Evolutionary conservation across 2,797 vertebrate genomes (phyloP), one percentile per base, ranked within the genome.

Genomic region (Pempheris klunzingeri): DNA sequence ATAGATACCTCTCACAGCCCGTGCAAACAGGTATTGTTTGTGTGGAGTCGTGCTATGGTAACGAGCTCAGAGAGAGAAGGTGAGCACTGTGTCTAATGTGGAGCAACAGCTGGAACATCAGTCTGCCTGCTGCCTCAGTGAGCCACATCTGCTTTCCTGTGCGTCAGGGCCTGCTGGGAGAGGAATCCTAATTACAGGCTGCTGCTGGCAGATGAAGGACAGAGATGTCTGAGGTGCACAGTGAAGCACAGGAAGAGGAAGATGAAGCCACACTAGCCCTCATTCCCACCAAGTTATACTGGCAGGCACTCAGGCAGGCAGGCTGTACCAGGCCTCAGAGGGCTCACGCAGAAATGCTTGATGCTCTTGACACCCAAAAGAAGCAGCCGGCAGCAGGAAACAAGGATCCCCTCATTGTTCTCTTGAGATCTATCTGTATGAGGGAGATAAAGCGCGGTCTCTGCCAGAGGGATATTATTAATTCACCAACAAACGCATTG

Each of bases 171-270:
- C 92, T 89, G 87, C 92, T 91, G 94, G 90, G 93, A 94, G 89
- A 87, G 90, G 92, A 94, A 94, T 94, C 92, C 91, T 95, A 95
- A 95, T 95, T 94, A 95, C 91, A 94, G 93, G 90, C 91, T 87
- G 90, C 90, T 88, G 82, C 88, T 85, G 89, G 90, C 89, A 88
- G 82, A 93, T 88, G 90, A 90, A 91, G 86, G 85, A 90, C 89
- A 85, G 87, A 83, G 90, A 88, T 90, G 90, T 93, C 90, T 92
- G 90, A 90, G 90, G 83, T 90, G 80, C 76, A 75, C 74, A 17
- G 4, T 74, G 83, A 85, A 87, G 85, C 61, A 71, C 83, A 87
- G 85, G 81, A 87, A 87, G 80, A 87, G 76, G 78, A 70, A 77
- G 86, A 60, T 57, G 77, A 77, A 87, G 84, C 78, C 77, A 36